A percentile compares a stretch with the other conserved stretches of the same genome.
Conservation (phyloP, 2,797 vertebrate genomes). For the Anomalospiza imberbis region DNA sequence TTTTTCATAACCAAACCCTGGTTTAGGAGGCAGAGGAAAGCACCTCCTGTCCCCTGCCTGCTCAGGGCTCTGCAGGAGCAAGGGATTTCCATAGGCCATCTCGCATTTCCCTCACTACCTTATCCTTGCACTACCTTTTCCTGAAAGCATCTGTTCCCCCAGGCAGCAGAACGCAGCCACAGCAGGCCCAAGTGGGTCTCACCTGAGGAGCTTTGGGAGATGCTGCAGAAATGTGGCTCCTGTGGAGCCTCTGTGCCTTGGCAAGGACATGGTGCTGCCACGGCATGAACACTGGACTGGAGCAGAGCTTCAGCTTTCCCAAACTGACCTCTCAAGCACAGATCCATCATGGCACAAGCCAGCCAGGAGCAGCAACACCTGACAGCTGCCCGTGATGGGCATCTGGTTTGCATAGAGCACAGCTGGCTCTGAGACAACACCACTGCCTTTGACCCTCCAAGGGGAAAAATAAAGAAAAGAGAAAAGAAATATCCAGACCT, state of each 20-base stretch:
- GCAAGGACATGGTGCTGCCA: not conserved
- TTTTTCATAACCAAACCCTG: constrained; percentile 33
- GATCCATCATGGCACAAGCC: not conserved
- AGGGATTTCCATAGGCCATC: not conserved
- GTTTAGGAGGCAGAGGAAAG: not conserved
- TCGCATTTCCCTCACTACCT: not conserved
- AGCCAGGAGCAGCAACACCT: not conserved
- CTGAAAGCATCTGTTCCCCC: not conserved
- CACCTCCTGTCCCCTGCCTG: not conserved
- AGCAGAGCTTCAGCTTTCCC: not conserved
- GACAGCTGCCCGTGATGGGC: not conserved
- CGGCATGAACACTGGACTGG: not conserved
- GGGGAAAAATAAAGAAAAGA: not conserved
- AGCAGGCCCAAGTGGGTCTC: not conserved
- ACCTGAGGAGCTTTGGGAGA: not conserved
- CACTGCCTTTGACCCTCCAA: not conserved
- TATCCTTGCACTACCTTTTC: not conserved
- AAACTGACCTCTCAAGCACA: not conserved
- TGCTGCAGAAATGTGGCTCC: not conserved
- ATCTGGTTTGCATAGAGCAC: constrained; percentile 5
- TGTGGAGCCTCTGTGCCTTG: not conserved
- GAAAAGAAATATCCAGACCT: not conserved
- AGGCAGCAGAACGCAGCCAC: not conserved
- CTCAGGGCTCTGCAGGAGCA: not conserved
- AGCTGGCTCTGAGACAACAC: not conserved